A percentile compares a stretch with the other conserved stretches of the same genome.
These are phyloP conservation scores for Macaria liturata DNA, from an alignment of 2,888 invertebrate species.

Conservation along the genomic window DNA sequence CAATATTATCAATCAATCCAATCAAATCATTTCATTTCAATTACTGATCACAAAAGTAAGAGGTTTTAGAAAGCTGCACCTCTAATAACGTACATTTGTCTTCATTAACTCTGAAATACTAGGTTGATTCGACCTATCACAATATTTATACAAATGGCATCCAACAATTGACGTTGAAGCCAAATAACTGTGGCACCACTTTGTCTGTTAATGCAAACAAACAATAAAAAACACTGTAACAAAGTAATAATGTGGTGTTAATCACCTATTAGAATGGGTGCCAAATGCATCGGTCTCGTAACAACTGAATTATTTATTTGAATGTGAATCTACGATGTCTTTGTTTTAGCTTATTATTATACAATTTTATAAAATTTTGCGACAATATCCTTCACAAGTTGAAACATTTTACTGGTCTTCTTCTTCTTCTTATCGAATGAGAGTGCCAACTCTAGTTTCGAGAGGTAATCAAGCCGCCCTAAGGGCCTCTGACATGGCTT, in stretches of 20 bases:
- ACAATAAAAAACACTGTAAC: conserved; percentile 5
- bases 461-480: too few relatives aligned
- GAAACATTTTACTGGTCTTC: too few relatives aligned
- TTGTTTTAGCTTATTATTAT: neutral
- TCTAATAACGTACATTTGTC: conserved; percentile 2
- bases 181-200: conserved; percentile 8
- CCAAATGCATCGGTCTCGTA: conserved; percentile 15
- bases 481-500: too few relatives aligned
- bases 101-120: conserved; percentile 14
- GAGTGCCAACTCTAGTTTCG: too few relatives aligned
- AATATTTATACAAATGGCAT: conserved; percentile 16
- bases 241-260: conserved; percentile 13
- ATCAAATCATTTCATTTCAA: neutral
- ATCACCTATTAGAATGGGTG: conserved; percentile 10
- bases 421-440: too few relatives aligned
- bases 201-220: conserved; percentile 13
- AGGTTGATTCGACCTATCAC: conserved; percentile 13
- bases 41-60: conserved; percentile 6
- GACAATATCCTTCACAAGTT: too few relatives aligned
- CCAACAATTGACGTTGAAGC: conserved; percentile 7
- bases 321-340: neutral
- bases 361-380: too few relatives aligned
- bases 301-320: neutral
- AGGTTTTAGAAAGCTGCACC: conserved; percentile 21
- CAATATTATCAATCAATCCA: too few relatives aligned